A percentile compares a stretch with the other conserved stretches of the same genome.
Conservation (phyloP, 2,113 vertebrate genomes). For the Urocitellus parryii region DNA sequence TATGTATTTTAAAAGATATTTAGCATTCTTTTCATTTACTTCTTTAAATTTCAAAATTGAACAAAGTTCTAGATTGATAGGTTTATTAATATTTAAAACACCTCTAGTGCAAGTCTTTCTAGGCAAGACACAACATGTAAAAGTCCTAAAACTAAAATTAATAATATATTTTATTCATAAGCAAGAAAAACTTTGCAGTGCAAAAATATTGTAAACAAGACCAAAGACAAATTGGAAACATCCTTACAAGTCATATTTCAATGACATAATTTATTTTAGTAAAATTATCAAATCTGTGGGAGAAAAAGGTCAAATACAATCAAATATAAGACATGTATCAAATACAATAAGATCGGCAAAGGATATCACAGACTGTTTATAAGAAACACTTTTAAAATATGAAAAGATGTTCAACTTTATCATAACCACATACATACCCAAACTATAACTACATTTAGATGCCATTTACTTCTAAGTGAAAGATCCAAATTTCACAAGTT, state of each 20-base stretch:
- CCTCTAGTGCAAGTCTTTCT: not conserved
- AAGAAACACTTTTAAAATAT: not conserved
- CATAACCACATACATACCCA: not conserved
- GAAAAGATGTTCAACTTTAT: conserved; percentile 1
- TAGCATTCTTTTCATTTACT: not conserved
- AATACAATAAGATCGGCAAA: not conserved
- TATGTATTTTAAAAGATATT: not conserved
- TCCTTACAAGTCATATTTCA: not conserved
- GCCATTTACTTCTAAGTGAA: not conserved
- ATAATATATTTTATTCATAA: not conserved
- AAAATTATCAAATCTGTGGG: not conserved
- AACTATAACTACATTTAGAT: not conserved
- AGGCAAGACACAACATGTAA: not conserved
- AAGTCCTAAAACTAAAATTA: not conserved
- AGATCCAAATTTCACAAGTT: not conserved
- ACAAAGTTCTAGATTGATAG: not conserved
- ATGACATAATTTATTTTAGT: not conserved
- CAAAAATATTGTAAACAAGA: not conserved
- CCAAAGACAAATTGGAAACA: not conserved
- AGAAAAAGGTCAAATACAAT: not conserved
- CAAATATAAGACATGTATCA: not conserved
- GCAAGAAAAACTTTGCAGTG: not conserved
- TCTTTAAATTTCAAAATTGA: conserved; percentile 18
- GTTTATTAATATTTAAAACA: conserved; percentile 19
- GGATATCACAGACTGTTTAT: not conserved